A percentile compares a stretch with the other conserved stretches of the same genome.
phyloP scores from a whole-genome alignment of 2,797 vertebrate species.

The Muraenolepis orangiensis region DNA sequence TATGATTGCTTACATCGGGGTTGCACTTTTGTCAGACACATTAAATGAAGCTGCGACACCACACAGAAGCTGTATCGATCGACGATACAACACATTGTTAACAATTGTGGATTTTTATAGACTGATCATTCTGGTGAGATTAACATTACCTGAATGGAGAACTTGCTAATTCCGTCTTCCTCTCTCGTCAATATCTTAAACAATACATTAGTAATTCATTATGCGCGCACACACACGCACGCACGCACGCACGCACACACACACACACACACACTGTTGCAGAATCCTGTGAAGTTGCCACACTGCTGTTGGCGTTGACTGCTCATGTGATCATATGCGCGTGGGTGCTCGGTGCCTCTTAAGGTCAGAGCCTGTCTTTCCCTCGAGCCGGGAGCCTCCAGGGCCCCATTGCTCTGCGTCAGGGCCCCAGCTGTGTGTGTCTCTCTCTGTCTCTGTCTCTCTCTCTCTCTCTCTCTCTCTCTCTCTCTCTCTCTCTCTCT shows the following conservation, averaged over 20 bases:
- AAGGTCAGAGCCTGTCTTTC: not conserved
- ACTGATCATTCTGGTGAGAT: not conserved
- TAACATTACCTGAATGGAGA: not conserved
- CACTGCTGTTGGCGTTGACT: not conserved
- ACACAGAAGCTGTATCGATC: not conserved
- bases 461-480: no score
- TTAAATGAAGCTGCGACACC: not conserved
- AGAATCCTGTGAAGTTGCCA: not conserved
- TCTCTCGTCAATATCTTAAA: no score
- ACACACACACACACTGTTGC: no score
- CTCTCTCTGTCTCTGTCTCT: no score
- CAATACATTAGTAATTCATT: no score
- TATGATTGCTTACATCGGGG: not conserved
- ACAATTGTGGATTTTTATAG: not conserved
- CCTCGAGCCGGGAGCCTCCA: not conserved
- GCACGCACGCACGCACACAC: no score
- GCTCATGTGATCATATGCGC: not conserved
- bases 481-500: no score
- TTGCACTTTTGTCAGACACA: not conserved
- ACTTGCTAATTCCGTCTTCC: no score
- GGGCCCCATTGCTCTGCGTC: slow-evolving; percentile 18
- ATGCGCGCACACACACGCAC: no score
- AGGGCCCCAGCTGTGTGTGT: slow-evolving; percentile 35
- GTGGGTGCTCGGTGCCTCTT: not conserved
- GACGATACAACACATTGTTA: not conserved